Conservation (phyloP, 2,888 invertebrate genomes). For the Anoncus sp. region DNA sequence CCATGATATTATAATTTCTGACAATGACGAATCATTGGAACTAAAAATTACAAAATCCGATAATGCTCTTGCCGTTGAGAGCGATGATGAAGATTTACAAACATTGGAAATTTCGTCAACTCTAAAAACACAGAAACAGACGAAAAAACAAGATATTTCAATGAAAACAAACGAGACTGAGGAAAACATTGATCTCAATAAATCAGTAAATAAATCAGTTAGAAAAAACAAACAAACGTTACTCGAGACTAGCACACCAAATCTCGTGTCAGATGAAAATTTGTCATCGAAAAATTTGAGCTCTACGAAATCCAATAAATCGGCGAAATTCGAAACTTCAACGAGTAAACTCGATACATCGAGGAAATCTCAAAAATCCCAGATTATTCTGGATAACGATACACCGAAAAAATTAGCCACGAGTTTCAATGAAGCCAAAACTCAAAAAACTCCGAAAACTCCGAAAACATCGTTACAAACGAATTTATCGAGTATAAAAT, state of each 20-base stretch:
- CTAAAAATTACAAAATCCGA: neutral
- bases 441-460: constrained; percentile 22
- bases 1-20: neutral
- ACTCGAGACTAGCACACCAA: constrained; percentile 56
- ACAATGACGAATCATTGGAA: too few relatives aligned
- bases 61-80: neutral
- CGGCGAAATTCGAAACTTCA: neutral
- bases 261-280: constrained; percentile 3
- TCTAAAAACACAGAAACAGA: constrained; percentile 3
- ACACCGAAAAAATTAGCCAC: constrained; percentile 28
- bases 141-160: constrained; percentile 3
- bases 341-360: constrained; percentile 6
- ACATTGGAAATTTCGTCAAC: neutral
- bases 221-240: constrained; percentile 33
- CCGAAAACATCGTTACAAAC: constrained; percentile 19
- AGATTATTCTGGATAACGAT: neutral
- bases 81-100: neutral
- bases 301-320: constrained; percentile 13
- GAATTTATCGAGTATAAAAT: constrained; percentile 48
- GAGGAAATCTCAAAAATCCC: constrained; percentile 23
- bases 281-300: constrained; percentile 18
- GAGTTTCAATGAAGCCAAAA: constrained; percentile 34
- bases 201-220: constrained; percentile 1
- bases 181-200: constrained; percentile 2
- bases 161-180: neutral